These are phyloP conservation scores for Cantharis rufa DNA, from an alignment of 2,888 invertebrate species.

Conservation along the genomic window DNA sequence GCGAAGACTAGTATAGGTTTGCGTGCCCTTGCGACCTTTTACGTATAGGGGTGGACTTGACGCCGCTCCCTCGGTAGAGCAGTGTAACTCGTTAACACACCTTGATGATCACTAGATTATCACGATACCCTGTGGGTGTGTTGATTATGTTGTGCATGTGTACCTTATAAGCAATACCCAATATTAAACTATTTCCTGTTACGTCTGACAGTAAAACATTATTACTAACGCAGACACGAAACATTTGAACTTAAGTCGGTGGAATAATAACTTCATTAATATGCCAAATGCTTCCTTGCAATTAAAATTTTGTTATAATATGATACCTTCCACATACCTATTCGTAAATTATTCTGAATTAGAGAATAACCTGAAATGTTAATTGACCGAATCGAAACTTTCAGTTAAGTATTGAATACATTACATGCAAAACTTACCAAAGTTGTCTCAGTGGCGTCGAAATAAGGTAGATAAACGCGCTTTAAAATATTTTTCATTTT, in stretches of 20 bases:
- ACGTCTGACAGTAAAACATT: background rate
- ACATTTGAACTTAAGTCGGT: background rate
- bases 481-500: background rate
- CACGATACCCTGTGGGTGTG: conserved; percentile 22
- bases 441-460: background rate
- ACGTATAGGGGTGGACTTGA: conserved; percentile 12
- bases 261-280: background rate
- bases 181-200: background rate
- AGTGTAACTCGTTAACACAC: conserved; percentile 28
- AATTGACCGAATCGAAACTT: background rate
- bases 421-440: background rate
- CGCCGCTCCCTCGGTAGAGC: conserved; percentile 9
- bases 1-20: conserved; percentile 22
- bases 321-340: background rate
- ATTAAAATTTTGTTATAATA: background rate
- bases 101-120: conserved; percentile 25
- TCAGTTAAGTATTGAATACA: background rate
- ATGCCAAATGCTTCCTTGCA: background rate
- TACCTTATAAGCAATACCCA: background rate
- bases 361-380: background rate
- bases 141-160: background rate
- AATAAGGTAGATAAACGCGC: background rate
- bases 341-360: too few species aligned
- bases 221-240: background rate
- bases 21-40: conserved; percentile 23